Evolutionary conservation across 2,113 vertebrate genomes (phyloP).

Genomic region (Sporophila hypoxantha): DNA sequence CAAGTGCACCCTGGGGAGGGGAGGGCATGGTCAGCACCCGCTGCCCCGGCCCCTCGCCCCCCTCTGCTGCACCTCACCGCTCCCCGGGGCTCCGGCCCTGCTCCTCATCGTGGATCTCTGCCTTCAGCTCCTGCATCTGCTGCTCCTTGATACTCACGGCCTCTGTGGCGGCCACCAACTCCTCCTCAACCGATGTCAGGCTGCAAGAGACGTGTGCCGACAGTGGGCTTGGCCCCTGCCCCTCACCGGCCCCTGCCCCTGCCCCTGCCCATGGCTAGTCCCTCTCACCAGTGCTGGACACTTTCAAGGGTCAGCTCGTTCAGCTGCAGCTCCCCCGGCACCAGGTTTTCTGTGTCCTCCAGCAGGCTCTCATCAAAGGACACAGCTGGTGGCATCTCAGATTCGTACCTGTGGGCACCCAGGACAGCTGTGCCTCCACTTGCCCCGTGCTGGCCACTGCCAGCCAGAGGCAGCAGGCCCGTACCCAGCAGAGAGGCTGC

Average conservation of each 20-base stretch:
- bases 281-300: slow-evolving; percentile 84
- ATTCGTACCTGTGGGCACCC: slow-evolving; percentile 66
- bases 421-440: neutral
- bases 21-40: neutral
- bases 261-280: accelerated
- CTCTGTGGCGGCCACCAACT: slow-evolving; percentile 67
- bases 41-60: accelerated
- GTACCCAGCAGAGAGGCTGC: neutral
- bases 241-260: neutral
- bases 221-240: neutral
- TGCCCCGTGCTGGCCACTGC: accelerated
- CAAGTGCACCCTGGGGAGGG: slow-evolving; percentile 76
- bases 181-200: slow-evolving; percentile 78
- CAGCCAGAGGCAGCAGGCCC: neutral
- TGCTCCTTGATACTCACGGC: slow-evolving; percentile 70
- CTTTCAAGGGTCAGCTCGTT: slow-evolving; percentile 89
- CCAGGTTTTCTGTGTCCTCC: slow-evolving; percentile 78
- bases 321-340: slow-evolving; percentile 78
- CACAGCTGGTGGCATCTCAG: slow-evolving; percentile 67
- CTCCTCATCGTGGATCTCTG: slow-evolving; percentile 71
- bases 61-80: slow-evolving; percentile 37
- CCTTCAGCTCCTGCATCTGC: slow-evolving; percentile 72
- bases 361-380: slow-evolving; percentile 85
- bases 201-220: neutral
- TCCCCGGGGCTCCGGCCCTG: slow-evolving; percentile 33